These are phyloP conservation scores for Oxyura jamaicensis DNA, from an alignment of 2,113 vertebrate species.

Conservation along the genomic window DNA sequence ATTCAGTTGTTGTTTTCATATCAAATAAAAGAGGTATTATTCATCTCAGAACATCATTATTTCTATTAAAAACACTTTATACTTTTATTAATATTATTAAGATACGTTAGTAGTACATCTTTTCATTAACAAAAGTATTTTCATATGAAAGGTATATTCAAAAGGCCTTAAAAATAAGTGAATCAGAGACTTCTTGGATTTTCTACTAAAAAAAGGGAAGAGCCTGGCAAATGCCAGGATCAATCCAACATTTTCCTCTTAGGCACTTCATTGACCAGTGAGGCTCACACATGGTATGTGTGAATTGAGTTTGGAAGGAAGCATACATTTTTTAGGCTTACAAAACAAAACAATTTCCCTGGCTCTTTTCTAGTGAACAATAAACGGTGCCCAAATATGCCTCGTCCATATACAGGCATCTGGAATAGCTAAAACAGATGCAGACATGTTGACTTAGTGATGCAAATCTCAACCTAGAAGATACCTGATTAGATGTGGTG, in stretches of 20 bases:
- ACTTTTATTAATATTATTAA: neutral
- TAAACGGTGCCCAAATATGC: neutral
- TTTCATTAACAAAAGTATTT: neutral
- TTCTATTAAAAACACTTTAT: neutral
- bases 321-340: neutral
- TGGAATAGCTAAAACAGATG: neutral
- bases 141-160: neutral
- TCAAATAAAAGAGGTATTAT: neutral
- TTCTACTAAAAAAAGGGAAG: neutral
- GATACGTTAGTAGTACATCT: neutral
- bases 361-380: neutral
- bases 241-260: neutral
- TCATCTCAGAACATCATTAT: neutral
- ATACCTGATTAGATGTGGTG: neutral
- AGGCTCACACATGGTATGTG: fast-evolving
- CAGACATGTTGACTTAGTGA: neutral
- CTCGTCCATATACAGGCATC: neutral
- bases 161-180: neutral
- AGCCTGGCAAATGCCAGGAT: neutral
- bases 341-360: neutral
- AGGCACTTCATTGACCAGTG: neutral
- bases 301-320: neutral
- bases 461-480: neutral
- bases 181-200: neutral
- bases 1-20: neutral